These are phyloP conservation scores for Mus spretus DNA, from an alignment of 2,797 vertebrate species.

Conservation along the genomic window DNA sequence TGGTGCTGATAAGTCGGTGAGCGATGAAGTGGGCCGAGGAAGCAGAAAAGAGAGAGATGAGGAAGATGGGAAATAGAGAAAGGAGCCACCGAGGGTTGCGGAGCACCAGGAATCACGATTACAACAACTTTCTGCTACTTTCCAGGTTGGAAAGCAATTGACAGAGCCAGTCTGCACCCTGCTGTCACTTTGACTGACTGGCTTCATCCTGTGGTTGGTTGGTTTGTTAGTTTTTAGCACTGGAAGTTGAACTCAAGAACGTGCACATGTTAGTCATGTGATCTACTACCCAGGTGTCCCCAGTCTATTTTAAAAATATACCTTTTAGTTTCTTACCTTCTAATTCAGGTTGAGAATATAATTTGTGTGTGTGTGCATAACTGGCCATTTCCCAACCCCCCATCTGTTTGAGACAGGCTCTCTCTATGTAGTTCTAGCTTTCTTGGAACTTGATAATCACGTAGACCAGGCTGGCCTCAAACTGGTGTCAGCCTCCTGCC, in stretches of 20 bases:
- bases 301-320: too few relatives aligned
- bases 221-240: background rate
- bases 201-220: background rate
- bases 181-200: background rate
- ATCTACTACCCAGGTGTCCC: background rate
- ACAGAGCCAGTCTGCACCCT: rapidly evolving
- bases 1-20: background rate
- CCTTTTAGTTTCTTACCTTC: background rate
- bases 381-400: background rate
- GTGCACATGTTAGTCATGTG: background rate
- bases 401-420: background rate
- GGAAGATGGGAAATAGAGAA: background rate
- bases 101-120: background rate
- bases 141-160: background rate
- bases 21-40: background rate
- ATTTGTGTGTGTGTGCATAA: background rate
- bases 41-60: background rate
- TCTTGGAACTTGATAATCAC: background rate
- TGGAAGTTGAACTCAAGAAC: background rate
- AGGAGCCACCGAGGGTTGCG: background rate
- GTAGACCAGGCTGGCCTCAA: background rate
- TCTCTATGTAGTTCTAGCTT: background rate
- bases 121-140: background rate
- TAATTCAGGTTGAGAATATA: background rate
- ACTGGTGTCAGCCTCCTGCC: background rate